Evolutionary conservation across 2,888 invertebrate species (phyloP).

Genomic region (Tiliacea aurago): DNA sequence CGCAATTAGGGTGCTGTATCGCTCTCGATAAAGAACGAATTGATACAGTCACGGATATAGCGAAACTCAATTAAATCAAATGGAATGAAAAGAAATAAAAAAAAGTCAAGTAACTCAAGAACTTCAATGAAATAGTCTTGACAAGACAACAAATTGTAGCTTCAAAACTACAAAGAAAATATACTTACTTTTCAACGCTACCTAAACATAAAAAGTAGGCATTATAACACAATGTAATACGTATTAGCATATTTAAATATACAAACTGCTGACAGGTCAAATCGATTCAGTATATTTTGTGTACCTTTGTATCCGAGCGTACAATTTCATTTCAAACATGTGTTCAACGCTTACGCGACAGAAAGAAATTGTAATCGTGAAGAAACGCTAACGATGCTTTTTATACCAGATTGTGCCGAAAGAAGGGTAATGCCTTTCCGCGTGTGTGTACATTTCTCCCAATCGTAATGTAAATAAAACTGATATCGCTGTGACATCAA

Average conservation of each 20-base stretch:
- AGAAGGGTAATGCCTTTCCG: slow-evolving; percentile 21
- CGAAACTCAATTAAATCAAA: slow-evolving; percentile 17
- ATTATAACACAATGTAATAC: slow-evolving; percentile 29
- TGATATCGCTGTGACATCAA: slow-evolving; percentile 2
- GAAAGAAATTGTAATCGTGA: slow-evolving; percentile 23
- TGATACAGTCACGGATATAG: neutral
- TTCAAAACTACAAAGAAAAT: slow-evolving; percentile 11
- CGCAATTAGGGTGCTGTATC: no score
- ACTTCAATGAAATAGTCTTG: neutral
- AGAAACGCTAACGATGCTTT: slow-evolving; percentile 27
- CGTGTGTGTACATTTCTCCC: slow-evolving; percentile 6
- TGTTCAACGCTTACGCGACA: slow-evolving; percentile 16
- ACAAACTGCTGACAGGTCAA: slow-evolving; percentile 40
- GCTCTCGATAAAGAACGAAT: neutral
- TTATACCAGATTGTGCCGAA: slow-evolving; percentile 28
- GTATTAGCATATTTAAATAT: slow-evolving; percentile 33
- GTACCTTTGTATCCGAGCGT: slow-evolving; percentile 5
- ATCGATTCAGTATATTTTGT: slow-evolving; percentile 34
- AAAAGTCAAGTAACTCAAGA: neutral
- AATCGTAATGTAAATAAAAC: slow-evolving; percentile 8
- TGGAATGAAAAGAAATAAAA: slow-evolving; percentile 17
- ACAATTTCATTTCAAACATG: slow-evolving; percentile 22
- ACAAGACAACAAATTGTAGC: neutral
- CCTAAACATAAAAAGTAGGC: neutral
- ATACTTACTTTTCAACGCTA: neutral